Percentiles rank a stretch among this genome's conserved stretches.
phyloP scores from a whole-genome alignment of 64 coral and sea anemone genomes.

The Porites australiensis region DNA sequence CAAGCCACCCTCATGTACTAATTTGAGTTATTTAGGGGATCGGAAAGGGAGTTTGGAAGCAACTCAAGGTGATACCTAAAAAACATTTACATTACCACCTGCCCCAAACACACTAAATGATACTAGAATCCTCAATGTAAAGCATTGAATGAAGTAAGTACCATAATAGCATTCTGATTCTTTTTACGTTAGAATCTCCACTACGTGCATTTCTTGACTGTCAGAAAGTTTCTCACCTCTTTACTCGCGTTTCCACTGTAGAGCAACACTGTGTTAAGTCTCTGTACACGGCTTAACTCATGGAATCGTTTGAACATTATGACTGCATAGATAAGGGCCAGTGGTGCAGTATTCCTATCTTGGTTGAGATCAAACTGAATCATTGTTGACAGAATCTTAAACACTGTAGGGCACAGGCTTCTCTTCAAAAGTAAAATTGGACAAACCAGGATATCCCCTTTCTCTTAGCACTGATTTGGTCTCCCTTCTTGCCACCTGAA shows the following conservation, averaged over 20 bases:
- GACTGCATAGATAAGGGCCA: slow-evolving; percentile 42
- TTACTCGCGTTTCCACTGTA: slow-evolving; percentile 15
- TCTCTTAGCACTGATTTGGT: slow-evolving; percentile 35
- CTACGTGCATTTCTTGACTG: too few species aligned
- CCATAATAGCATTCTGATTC: too few species aligned
- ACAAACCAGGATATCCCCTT: slow-evolving; percentile 45
- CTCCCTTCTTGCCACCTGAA: slow-evolving; percentile 21
- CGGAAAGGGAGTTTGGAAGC: too few species aligned
- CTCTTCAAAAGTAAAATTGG: slow-evolving; percentile 29
- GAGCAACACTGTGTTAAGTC: slow-evolving; percentile 51
- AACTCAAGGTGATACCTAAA: too few species aligned
- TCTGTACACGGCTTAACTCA: slow-evolving; percentile 45
- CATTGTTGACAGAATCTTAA: background rate
- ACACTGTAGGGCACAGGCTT: slow-evolving; percentile 31
- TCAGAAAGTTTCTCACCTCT: slow-evolving; percentile 9
- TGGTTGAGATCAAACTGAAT: slow-evolving; percentile 11
- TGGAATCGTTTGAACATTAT: slow-evolving; percentile 53
- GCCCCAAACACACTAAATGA: too few species aligned
- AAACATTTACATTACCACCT: too few species aligned
- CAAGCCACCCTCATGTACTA: too few species aligned
- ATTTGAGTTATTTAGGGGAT: too few species aligned
- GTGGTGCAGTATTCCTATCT: slow-evolving; percentile 13
- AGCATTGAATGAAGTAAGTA: too few species aligned
- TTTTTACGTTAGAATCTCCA: too few species aligned
- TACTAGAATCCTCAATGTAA: too few species aligned